Percentiles rank a stretch among this genome's conserved stretches.
Conservation (phyloP, 2,113 vertebrate genomes). For the Nerophis ophidion region DNA sequence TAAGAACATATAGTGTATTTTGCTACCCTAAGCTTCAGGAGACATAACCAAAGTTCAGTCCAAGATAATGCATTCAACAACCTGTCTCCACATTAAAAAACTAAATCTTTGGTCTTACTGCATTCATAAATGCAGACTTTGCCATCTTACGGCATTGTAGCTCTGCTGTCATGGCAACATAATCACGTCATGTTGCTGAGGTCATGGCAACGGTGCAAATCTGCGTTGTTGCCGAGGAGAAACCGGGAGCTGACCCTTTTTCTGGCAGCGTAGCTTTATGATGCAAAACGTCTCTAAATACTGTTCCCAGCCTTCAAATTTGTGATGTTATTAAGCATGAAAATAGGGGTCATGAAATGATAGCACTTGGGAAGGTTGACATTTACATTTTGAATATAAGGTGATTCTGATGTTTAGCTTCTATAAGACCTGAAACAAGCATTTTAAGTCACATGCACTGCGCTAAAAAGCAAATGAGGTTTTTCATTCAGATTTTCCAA, state of each 20-base stretch:
- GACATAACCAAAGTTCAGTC: not conserved
- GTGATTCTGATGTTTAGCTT: not conserved
- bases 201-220: slow-evolving; percentile 64
- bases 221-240: slow-evolving; percentile 59
- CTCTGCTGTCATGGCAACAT: slow-evolving; percentile 66
- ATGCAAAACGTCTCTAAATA: slow-evolving; percentile 23
- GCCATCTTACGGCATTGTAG: slow-evolving; percentile 52
- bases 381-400: not conserved
- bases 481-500: too few relatives aligned
- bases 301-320: not conserved
- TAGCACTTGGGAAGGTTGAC: not conserved
- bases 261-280: slow-evolving; percentile 19
- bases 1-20: not conserved
- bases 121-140: slow-evolving; percentile 36
- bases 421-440: slow-evolving; percentile 4
- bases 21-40: not conserved
- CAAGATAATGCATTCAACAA: not conserved
- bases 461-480: not conserved
- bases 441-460: slow-evolving; percentile 5
- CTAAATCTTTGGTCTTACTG: slow-evolving; percentile 39
- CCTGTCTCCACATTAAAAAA: slow-evolving; percentile 4
- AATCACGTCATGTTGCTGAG: slow-evolving; percentile 57
- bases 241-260: slow-evolving; percentile 40
- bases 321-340: not conserved
- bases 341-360: not conserved